Evolutionary conservation across 2,113 vertebrate species (phyloP), one percentile per base, ranked within the genome.

Genomic region (Cochlearius cochlearius): DNA sequence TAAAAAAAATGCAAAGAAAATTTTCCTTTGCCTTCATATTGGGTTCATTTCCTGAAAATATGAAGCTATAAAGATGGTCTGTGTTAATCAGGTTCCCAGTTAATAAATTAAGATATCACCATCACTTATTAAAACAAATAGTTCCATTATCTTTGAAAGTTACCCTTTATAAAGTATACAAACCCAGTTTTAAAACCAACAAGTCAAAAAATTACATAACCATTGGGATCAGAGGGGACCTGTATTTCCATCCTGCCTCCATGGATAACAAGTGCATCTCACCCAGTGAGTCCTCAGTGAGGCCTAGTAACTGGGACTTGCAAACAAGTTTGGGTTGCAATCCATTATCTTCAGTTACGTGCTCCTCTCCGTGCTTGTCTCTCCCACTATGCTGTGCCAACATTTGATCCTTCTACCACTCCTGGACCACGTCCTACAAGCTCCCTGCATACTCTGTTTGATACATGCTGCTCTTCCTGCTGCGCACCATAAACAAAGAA

Each of bases 341-440:
- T 3, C 18, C 7, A 2, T 12, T 45, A 6, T 55, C 55, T 50
- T 26, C 25, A 17, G 45, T 21, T 27, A 15, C 1, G 0, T 53
- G 21, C n/a, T 75, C 17, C 41, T 55, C 56, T 47, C 30, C 50
- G 15, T 30, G 45, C 38, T 36, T 25, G 22, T 14, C 21, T 55
- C 52, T 45, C 53, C 34, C 21, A 19, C 16, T 11, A 2, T 5
- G 14, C 81, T 49, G 53, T 49, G 50, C 34, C 62, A 72, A 9
- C 2, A 12, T 59, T 20, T 22, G 36, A 38, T 55, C 41, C 50
- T 60, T 64, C 21, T 20, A 3, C 15, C 50, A 17, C 11, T 30
- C 50, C 69, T 29, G 17, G 3, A 2, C 58, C 53, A 11, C 0
- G 0, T 41, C 36, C 87, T 39, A 9, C 34, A 5, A 58, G 62